Conservation (phyloP, 2,113 vertebrate genomes). For the Peromyscus californicus region DNA sequence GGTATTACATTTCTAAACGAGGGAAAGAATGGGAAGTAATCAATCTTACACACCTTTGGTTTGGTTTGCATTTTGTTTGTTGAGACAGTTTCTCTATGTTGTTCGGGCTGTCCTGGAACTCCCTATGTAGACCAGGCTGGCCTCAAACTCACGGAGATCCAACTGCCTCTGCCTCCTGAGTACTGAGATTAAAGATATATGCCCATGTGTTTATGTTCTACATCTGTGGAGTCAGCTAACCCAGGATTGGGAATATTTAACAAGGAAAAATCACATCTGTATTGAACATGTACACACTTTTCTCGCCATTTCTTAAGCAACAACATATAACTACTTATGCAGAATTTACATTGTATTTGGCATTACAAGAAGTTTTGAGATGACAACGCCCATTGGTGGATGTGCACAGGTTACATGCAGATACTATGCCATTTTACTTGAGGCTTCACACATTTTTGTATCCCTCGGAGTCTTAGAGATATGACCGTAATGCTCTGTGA, state of each 20-base stretch:
- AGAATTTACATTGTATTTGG: neutral
- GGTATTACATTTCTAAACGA: neutral
- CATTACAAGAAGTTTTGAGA: neutral
- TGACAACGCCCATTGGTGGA: neutral
- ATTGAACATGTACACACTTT: neutral
- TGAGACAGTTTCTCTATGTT: neutral
- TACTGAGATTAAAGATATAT: neutral
- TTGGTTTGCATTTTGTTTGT: neutral
- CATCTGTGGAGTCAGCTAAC: neutral
- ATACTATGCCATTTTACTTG: neutral
- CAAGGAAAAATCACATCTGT: neutral
- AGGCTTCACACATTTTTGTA: neutral
- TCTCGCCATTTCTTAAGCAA: neutral
- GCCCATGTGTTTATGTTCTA: neutral
- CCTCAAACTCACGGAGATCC: neutral
- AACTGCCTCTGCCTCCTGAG: neutral
- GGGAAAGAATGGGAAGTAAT: neutral
- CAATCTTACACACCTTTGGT: neutral
- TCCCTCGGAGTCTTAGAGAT: too few species aligned
- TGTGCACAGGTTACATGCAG: neutral
- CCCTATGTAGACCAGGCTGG: neutral
- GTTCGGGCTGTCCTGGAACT: neutral
- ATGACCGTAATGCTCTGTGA: neutral
- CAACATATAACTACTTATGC: neutral
- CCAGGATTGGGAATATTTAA: neutral